These are phyloP conservation scores for Petrocephalus schoutedeni DNA, from an alignment of 2,797 vertebrate genomes.

Conservation along the genomic window DNA sequence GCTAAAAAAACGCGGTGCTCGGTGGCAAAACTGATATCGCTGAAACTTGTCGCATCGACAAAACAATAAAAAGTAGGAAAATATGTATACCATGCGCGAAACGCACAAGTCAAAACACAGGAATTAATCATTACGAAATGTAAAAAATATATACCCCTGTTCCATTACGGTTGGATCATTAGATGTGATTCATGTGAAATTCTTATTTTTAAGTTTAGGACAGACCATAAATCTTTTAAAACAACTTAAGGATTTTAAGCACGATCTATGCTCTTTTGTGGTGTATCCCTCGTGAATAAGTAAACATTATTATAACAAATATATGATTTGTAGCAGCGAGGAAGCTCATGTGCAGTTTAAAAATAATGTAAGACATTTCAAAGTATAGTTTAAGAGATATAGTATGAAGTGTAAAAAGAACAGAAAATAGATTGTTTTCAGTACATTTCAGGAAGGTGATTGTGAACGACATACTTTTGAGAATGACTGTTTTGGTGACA, in stretches of 20 bases:
- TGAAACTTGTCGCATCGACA: not conserved
- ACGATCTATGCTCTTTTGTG: too few relatives aligned
- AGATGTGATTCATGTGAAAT: conserved; percentile 6
- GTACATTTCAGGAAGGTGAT: not conserved
- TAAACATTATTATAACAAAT: too few relatives aligned
- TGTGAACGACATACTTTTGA: not conserved
- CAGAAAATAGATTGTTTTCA: not conserved
- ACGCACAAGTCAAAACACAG: not conserved
- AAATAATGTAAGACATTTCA: too few relatives aligned
- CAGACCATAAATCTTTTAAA: not conserved
- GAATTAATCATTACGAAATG: not conserved
- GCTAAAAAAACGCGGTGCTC: too few relatives aligned
- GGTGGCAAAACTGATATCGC: not conserved
- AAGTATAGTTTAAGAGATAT: not conserved
- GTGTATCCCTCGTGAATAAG: too few relatives aligned
- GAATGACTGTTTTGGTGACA: not conserved
- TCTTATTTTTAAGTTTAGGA: conserved; percentile 9
- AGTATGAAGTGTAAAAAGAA: not conserved
- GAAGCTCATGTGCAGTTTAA: too few relatives aligned
- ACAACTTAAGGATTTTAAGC: not conserved
- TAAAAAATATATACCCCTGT: conserved; percentile 9
- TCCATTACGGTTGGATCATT: not conserved
- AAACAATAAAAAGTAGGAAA: not conserved
- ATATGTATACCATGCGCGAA: too few relatives aligned
- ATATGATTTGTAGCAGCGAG: too few relatives aligned